A percentile compares a stretch with the other conserved stretches of the same genome.
Conservation (phyloP, 2,113 vertebrate species). For the Cryptotis parvus region DNA sequence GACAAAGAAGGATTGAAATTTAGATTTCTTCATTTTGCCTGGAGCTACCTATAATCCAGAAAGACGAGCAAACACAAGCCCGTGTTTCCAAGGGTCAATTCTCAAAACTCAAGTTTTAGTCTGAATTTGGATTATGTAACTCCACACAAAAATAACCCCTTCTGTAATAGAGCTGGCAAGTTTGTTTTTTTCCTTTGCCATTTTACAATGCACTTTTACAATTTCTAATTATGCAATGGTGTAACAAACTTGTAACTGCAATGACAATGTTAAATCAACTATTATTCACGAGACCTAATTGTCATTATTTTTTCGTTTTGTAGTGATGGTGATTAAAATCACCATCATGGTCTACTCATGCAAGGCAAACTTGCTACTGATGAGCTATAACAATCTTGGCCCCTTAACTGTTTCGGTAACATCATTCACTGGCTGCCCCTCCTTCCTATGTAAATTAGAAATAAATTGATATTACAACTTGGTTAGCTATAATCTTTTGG, state of each 20-base stretch:
- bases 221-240: slow-evolving; percentile 13
- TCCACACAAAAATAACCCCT: slow-evolving; percentile 11
- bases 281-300: slow-evolving; percentile 8
- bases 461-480: slow-evolving; percentile 63
- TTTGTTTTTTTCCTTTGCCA: slow-evolving; percentile 44
- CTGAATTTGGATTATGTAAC: slow-evolving; percentile 21
- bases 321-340: slow-evolving; percentile 10
- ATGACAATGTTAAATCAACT: slow-evolving; percentile 51
- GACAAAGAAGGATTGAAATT: slow-evolving; percentile 50
- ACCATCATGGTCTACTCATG: too few species aligned
- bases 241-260: slow-evolving; percentile 38
- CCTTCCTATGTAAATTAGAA: slow-evolving; percentile 60
- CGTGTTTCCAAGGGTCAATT: slow-evolving; percentile 35
- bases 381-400: too few species aligned
- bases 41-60: not conserved
- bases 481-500: slow-evolving; percentile 64
- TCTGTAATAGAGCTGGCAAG: not conserved
- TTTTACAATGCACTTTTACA: not conserved
- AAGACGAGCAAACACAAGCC: slow-evolving; percentile 27
- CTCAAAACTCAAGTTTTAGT: not conserved
- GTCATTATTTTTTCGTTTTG: slow-evolving; percentile 57
- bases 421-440: slow-evolving; percentile 43
- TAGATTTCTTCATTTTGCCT: slow-evolving; percentile 32
- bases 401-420: not conserved
- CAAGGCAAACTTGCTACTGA: too few species aligned